Base-by-base conservation (phyloP, 2,113 vertebrate genomes). In the Amia ocellicauda region DNA sequence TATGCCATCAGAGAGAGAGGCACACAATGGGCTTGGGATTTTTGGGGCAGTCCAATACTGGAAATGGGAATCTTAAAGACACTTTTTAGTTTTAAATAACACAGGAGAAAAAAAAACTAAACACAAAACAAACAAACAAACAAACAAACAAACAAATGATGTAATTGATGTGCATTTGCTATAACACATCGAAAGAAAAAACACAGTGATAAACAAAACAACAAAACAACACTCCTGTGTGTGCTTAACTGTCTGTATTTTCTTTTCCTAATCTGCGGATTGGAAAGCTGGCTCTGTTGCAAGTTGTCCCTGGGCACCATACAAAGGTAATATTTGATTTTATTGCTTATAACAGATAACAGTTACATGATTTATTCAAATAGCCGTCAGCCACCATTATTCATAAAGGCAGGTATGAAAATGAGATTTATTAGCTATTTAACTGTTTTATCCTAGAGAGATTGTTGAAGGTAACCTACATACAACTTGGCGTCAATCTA, bases 321-420 rank as follows among this genome's bases (percentile, higher is more conserved):
- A 24, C 58, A 60, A 45, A 43, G 22, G n/a, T 60, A 45, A 59
- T 42, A 23, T 10, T 42, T 59, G 57, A 43, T 42, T 60, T 43
- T 43, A 60, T 60, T 60, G 58, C 40, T 60, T 26, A 45, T 42
- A 42, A 60, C 41, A 26, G 58, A 60, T 60, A 60, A 45, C 36
- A 45, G 41, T 60, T 60, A 43, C 20, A 43, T 16, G 41, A 60
- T 60, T 54, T 23, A 54, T 54, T 45, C 58, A 60, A 60, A 43
- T 23, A 60, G 41, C 41, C n/a, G 42, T 60, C 58, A 45, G 22
- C 58, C 13, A 43, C 40, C 36, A 60, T 45, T 43, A 60, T 43
- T 42, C 40, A 60, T 45, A 23, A 26, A 43, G 58, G 40, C 20
- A 42, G 36, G 36, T 41, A 59, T 20, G 22, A 22, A 60, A 60